Conservation (phyloP, 2,888 invertebrate species). For the Nipponacmea schrenckii region DNA sequence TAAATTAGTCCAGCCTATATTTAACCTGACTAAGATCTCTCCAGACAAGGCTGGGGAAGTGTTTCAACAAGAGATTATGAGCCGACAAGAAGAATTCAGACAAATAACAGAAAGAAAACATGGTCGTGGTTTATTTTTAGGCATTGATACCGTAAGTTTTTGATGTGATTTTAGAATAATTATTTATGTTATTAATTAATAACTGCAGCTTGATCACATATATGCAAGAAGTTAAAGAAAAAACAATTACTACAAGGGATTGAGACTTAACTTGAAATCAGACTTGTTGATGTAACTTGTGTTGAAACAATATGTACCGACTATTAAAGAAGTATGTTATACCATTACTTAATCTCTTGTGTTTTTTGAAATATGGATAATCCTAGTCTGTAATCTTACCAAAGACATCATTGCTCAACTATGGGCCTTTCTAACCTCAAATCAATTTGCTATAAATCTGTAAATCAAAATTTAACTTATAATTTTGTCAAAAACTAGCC, state of each 20-base stretch:
- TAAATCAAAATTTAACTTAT: not conserved
- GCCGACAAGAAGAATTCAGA: conserved; percentile 43
- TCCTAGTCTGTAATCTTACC: too few relatives aligned
- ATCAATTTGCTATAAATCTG: not conserved
- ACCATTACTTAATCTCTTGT: too few relatives aligned
- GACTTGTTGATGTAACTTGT: too few relatives aligned
- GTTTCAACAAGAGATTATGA: conserved; percentile 78
- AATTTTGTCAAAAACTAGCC: too few relatives aligned
- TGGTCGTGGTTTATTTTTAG: conserved; percentile 68
- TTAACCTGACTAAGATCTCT: conserved; percentile 79
- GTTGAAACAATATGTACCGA: too few relatives aligned
- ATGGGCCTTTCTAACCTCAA: not conserved
- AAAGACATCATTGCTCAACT: not conserved
- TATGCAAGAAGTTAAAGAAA: too few relatives aligned
- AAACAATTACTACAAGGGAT: too few relatives aligned
- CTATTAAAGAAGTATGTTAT: too few relatives aligned
- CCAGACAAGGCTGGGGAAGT: conserved; percentile 77
- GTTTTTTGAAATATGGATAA: too few relatives aligned
- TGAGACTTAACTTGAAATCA: too few relatives aligned
- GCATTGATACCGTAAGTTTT: conserved; percentile 60
- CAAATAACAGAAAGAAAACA: conserved; percentile 44
- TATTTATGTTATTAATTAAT: too few relatives aligned
- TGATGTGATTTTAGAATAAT: not conserved
- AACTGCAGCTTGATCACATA: too few relatives aligned
- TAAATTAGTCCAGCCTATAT: conserved; percentile 70